These are phyloP conservation scores for Ophiothrix spiculata DNA, from an alignment of 35 echinoderm and acorn worm species.

Conservation along the genomic window DNA sequence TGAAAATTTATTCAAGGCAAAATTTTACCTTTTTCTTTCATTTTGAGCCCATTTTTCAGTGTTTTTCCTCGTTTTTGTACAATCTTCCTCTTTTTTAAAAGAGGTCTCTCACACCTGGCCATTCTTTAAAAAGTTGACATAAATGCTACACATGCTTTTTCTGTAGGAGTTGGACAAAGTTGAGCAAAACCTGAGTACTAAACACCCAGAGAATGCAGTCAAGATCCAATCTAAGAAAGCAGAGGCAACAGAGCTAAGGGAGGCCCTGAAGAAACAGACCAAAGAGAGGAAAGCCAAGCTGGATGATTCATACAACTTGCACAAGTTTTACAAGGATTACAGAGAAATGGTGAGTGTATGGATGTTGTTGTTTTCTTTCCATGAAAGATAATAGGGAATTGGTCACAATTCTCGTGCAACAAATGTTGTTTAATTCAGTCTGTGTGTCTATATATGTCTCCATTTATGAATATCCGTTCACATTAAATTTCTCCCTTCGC, in stretches of 20 bases:
- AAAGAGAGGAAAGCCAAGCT: constrained; percentile 57
- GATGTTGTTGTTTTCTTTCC: not conserved
- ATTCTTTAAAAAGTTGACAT: too few relatives aligned
- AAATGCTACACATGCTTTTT: too few relatives aligned
- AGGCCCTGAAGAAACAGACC: constrained; percentile 36
- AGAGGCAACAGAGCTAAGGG: constrained; percentile 55
- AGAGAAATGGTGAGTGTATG: constrained; percentile 77
- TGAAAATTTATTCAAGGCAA: too few relatives aligned
- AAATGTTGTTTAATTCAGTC: not conserved
- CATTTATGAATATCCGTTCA: not conserved
- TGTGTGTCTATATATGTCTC: too few relatives aligned
- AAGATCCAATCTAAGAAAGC: constrained; percentile 22
- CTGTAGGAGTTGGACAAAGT: constrained; percentile 45
- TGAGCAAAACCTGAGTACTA: constrained; percentile 19
- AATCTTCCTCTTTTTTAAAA: too few relatives aligned
- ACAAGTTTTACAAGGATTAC: constrained; percentile 79
- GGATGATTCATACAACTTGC: constrained; percentile 55
- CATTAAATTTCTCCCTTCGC: not conserved
- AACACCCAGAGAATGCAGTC: constrained; percentile 21
- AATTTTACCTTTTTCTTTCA: too few relatives aligned
- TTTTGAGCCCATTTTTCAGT: too few relatives aligned
- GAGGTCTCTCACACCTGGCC: too few relatives aligned
- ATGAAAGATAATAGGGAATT: not conserved
- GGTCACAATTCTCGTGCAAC: not conserved
- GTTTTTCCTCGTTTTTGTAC: too few relatives aligned